Percentiles rank a stretch among this genome's conserved stretches.
Evolutionary conservation across 2,888 invertebrate species (phyloP).

Genomic region (Eugnorisma glareosa): DNA sequence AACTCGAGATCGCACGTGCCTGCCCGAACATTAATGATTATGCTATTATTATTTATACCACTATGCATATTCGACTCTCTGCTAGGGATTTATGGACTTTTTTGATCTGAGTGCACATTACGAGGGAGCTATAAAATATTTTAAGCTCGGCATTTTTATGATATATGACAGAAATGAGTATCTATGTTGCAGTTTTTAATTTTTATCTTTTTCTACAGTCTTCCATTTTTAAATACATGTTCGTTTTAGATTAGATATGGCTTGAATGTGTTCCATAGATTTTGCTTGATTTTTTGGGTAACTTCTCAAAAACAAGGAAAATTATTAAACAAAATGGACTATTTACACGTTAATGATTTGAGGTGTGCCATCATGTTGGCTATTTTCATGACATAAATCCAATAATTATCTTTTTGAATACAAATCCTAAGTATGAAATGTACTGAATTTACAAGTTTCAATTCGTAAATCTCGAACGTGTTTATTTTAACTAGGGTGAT

Average conservation of each 20-base stretch:
- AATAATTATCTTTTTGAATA: neutral
- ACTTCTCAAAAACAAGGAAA: neutral
- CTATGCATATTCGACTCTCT: slow-evolving; percentile 61
- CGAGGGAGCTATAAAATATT: slow-evolving; percentile 43
- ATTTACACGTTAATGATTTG: neutral
- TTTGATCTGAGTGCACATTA: slow-evolving; percentile 42
- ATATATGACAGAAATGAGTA: neutral
- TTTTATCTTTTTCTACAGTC: slow-evolving; percentile 12
- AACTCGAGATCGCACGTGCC: slow-evolving; percentile 79
- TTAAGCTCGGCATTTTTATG: slow-evolving; percentile 17
- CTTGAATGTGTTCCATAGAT: neutral
- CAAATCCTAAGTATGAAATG: neutral
- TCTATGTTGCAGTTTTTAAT: neutral
- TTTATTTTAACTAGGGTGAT: slow-evolving; percentile 75
- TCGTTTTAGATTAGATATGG: neutral
- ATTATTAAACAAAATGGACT: neutral
- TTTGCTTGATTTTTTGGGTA: neutral
- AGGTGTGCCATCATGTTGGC: neutral
- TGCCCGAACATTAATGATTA: slow-evolving; percentile 79
- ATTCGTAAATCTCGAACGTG: slow-evolving; percentile 70
- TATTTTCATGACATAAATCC: neutral
- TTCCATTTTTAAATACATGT: neutral
- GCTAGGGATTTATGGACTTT: slow-evolving; percentile 58
- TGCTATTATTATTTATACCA: slow-evolving; percentile 70
- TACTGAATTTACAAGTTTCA: slow-evolving; percentile 40